These are phyloP conservation scores for Drosophila bocqueti DNA, from an alignment of 1,140 invertebrate species.

Conservation along the genomic window DNA sequence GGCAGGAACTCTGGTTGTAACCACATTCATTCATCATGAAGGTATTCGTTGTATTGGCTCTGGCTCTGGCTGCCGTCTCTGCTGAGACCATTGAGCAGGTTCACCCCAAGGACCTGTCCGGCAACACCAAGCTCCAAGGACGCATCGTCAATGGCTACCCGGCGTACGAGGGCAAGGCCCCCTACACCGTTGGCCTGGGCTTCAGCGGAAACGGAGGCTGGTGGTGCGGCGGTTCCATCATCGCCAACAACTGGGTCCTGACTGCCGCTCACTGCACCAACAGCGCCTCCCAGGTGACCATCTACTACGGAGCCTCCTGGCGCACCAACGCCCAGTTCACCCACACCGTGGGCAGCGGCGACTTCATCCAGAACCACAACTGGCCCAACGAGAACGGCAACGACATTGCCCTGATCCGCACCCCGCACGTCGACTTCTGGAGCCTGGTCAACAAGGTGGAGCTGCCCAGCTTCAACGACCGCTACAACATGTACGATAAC, in stretches of 20 bases:
- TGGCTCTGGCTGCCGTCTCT: slow-evolving; percentile 31
- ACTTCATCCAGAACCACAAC: neutral
- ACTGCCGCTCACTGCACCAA: slow-evolving; percentile 71
- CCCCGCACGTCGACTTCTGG: slow-evolving; percentile 22
- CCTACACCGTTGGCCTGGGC: slow-evolving; percentile 82
- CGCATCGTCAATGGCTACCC: slow-evolving; percentile 29
- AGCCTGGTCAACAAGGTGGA: slow-evolving; percentile 28
- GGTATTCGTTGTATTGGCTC: slow-evolving; percentile 36
- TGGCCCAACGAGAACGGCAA: slow-evolving; percentile 1
- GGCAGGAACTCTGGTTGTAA: too few species aligned
- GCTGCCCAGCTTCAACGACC: slow-evolving; percentile 29
- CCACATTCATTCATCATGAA: slow-evolving; percentile 28
- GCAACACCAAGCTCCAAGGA: slow-evolving; percentile 13
- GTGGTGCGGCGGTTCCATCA: slow-evolving; percentile 87
- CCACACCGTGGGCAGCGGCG: slow-evolving; percentile 23
- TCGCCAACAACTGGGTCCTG: slow-evolving; percentile 86
- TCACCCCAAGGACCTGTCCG: slow-evolving; percentile 34
- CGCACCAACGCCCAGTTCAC: slow-evolving; percentile 29
- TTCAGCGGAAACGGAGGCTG: slow-evolving; percentile 85
- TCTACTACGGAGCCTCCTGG: slow-evolving; percentile 29
- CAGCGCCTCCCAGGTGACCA: slow-evolving; percentile 26
- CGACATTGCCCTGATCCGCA: slow-evolving; percentile 39
- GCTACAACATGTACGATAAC: slow-evolving; percentile 9
- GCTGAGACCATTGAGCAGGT: slow-evolving; percentile 34
- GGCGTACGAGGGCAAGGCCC: slow-evolving; percentile 83